Evolutionary conservation across 2,888 invertebrate genomes (phyloP).

Genomic region (Dolomedes plantarius): DNA sequence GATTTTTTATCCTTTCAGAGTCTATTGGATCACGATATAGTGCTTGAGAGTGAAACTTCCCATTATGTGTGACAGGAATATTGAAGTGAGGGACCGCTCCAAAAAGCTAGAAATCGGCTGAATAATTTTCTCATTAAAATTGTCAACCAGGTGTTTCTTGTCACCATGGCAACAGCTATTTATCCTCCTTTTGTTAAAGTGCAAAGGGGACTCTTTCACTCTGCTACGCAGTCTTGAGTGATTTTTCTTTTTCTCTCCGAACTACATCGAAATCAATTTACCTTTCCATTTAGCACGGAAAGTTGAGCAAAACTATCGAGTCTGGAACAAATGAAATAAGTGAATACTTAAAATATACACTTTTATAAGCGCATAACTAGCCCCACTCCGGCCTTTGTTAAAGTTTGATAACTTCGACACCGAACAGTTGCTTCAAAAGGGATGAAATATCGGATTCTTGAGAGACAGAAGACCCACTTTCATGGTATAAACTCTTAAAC

Average conservation of each 20-base stretch:
- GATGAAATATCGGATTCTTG: no score
- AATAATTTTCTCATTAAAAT: conserved; percentile 35
- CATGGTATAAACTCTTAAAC: no score
- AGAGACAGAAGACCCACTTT: no score
- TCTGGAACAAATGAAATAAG: no score
- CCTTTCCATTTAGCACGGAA: conserved; percentile 50
- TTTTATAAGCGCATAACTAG: no score
- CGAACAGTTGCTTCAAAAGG: no score
- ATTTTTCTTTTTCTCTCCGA: background rate
- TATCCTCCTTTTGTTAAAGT: conserved; percentile 41
- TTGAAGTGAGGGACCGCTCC: background rate
- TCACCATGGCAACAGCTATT: conserved; percentile 48
- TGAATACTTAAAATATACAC: no score
- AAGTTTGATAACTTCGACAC: no score
- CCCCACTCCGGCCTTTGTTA: no score
- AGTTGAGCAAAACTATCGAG: background rate
- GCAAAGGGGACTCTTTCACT: conserved; percentile 42
- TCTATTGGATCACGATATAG: no score
- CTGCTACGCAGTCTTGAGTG: conserved; percentile 21
- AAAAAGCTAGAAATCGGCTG: background rate
- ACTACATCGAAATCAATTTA: conserved; percentile 65
- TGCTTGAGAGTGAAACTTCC: no score
- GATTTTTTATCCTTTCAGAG: no score
- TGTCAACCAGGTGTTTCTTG: conserved; percentile 65
- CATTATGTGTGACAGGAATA: background rate